phyloP scores from a whole-genome alignment of 2,888 invertebrate species.

The Zeuzera pyrina region DNA sequence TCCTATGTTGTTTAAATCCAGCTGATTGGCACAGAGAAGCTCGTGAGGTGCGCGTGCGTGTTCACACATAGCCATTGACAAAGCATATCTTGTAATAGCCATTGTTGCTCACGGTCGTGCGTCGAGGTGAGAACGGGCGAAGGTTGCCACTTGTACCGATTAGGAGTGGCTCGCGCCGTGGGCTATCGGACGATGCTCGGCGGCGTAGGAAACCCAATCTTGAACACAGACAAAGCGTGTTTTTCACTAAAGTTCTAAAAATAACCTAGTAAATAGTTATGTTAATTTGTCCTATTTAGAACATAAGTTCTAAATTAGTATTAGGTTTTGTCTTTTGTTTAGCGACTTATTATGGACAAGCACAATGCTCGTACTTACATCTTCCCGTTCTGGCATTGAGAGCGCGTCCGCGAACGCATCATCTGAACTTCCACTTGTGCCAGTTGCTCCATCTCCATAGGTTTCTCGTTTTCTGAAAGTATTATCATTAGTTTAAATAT shows the following conservation, averaged over 20 bases:
- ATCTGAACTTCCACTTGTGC: constrained; percentile 73
- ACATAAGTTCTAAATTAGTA: no score
- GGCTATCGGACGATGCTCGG: constrained; percentile 71
- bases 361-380: constrained; percentile 38
- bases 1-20: constrained; percentile 45
- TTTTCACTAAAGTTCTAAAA: no score
- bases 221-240: constrained; percentile 11
- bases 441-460: constrained; percentile 78
- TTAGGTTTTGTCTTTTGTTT: no score
- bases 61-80: constrained; percentile 72
- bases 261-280: no score
- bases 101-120: constrained; percentile 72
- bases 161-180: constrained; percentile 61
- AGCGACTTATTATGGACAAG: no score
- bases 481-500: background rate
- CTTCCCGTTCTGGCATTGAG: constrained; percentile 73
- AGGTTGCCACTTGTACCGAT: constrained; percentile 38
- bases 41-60: constrained; percentile 20
- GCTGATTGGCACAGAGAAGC: constrained; percentile 45
- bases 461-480: constrained; percentile 71
- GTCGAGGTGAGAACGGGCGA: constrained; percentile 71
- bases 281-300: no score
- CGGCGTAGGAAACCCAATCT: constrained; percentile 69
- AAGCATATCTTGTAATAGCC: constrained; percentile 74
- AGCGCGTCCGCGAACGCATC: constrained; percentile 73